These are phyloP conservation scores for Drymonia ruficornis DNA, from an alignment of 2,888 invertebrate genomes.

Conservation along the genomic window DNA sequence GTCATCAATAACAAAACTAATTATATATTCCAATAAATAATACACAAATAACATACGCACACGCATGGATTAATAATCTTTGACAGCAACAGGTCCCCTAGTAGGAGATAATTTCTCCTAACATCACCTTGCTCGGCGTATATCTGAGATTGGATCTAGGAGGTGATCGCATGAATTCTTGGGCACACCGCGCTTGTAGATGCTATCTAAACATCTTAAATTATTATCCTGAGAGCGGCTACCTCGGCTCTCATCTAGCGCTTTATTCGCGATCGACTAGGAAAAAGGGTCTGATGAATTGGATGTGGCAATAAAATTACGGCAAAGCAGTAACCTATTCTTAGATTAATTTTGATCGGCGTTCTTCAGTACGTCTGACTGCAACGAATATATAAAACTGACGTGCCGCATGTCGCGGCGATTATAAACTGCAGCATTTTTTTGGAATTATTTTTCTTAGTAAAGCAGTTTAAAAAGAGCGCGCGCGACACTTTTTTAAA, in stretches of 20 bases:
- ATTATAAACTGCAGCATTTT: too few species aligned
- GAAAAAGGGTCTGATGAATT: slow-evolving; percentile 45
- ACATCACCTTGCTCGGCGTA: slow-evolving; percentile 70
- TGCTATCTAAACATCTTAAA: slow-evolving; percentile 82
- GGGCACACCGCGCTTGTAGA: slow-evolving; percentile 80
- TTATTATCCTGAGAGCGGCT: slow-evolving; percentile 75
- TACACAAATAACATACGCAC: slow-evolving; percentile 43
- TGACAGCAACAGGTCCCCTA: slow-evolving; percentile 64
- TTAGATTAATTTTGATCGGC: too few species aligned
- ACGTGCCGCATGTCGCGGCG: too few species aligned
- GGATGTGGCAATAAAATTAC: slow-evolving; percentile 56
- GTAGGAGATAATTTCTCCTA: slow-evolving; percentile 74
- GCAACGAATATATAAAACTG: too few species aligned
- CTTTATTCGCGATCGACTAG: slow-evolving; percentile 59
- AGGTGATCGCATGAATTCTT: slow-evolving; percentile 82
- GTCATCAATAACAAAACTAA: slow-evolving; percentile 9
- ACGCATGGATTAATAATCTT: slow-evolving; percentile 62
- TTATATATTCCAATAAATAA: slow-evolving; percentile 45
- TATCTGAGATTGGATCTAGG: slow-evolving; percentile 80
- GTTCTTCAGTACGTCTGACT: too few species aligned
- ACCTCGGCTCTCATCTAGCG: slow-evolving; percentile 69
- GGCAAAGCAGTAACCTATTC: background rate
- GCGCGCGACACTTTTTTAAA: too few species aligned
- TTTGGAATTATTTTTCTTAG: too few species aligned
- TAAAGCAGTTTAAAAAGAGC: too few species aligned